phyloP scores from a whole-genome alignment of 2,888 invertebrate genomes.

The Ophraella communa region DNA sequence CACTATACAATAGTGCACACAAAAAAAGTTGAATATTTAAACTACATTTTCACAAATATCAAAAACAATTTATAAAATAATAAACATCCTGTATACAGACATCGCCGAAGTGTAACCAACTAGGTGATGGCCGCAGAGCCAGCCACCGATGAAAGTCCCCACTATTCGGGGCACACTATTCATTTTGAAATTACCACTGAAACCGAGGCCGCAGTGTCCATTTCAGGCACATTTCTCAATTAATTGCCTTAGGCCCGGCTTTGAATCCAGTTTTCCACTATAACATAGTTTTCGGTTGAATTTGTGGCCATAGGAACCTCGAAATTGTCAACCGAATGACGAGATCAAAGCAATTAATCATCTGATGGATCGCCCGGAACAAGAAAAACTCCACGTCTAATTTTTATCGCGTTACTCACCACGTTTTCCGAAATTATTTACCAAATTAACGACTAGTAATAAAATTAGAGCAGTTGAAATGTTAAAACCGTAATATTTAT shows the following conservation, averaged over 20 bases:
- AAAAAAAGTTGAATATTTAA: too few relatives aligned
- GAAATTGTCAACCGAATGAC: slow-evolving; percentile 10
- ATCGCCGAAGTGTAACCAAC: slow-evolving; percentile 15
- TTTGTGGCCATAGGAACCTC: neutral
- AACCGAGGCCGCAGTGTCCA: slow-evolving; percentile 21
- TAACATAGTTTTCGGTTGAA: slow-evolving; percentile 13
- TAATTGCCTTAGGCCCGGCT: slow-evolving; percentile 23
- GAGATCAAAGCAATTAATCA: slow-evolving; percentile 20
- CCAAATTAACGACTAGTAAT: too few relatives aligned
- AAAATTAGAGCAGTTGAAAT: too few relatives aligned
- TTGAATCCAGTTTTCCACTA: slow-evolving; percentile 22
- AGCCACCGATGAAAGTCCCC: slow-evolving; percentile 7
- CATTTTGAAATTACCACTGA: slow-evolving; percentile 24
- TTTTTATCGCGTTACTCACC: too few relatives aligned
- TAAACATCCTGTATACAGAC: too few relatives aligned
- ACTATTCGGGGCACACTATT: slow-evolving; percentile 20
- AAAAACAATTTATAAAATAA: too few relatives aligned
- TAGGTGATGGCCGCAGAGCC: slow-evolving; percentile 15
- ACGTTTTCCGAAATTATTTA: too few relatives aligned
- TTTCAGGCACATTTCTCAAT: slow-evolving; percentile 28
- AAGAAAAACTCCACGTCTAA: too few relatives aligned
- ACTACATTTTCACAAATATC: too few relatives aligned
- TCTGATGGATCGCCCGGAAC: neutral
- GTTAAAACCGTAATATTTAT: too few relatives aligned
- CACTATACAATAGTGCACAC: too few relatives aligned